Conservation (phyloP, 1,140 invertebrate genomes). For the Subanguina moxae region DNA sequence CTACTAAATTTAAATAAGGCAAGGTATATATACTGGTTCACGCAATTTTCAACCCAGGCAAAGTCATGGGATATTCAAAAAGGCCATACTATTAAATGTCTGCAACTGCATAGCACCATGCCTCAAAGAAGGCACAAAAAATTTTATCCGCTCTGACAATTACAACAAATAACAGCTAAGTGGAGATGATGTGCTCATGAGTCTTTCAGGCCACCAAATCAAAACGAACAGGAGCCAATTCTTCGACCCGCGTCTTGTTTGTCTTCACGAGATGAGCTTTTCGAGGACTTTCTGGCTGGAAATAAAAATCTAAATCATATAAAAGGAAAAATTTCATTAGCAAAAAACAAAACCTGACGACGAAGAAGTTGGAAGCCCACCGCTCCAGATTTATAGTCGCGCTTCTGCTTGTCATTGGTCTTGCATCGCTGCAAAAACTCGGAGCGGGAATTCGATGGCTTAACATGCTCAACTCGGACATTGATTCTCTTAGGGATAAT, state of each 20-base stretch:
- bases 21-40: too few species aligned
- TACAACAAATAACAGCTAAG: slow-evolving; percentile 27
- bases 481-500: slow-evolving; percentile 94
- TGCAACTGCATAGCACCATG: too few species aligned
- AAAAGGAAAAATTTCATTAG: too few species aligned
- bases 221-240: slow-evolving; percentile 52
- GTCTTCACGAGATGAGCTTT: slow-evolving; percentile 49
- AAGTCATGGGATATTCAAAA: too few species aligned
- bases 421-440: slow-evolving; percentile 80
- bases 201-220: slow-evolving; percentile 65
- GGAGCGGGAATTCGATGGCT: slow-evolving; percentile 89
- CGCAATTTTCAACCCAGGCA: too few species aligned
- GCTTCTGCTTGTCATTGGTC: slow-evolving; percentile 53
- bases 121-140: too few species aligned
- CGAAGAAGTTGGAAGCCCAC: slow-evolving; percentile 39
- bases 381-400: slow-evolving; percentile 42
- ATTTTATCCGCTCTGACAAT: slow-evolving; percentile 2
- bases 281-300: slow-evolving; percentile 49
- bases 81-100: too few species aligned
- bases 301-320: neutral
- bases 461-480: slow-evolving; percentile 92
- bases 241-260: slow-evolving; percentile 39
- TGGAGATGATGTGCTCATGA: slow-evolving; percentile 75
- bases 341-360: slow-evolving; percentile 27
- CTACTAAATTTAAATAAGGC: too few species aligned